Evolutionary conservation across 2,888 invertebrate species (phyloP).

Genomic region (Cephus sareptanus): DNA sequence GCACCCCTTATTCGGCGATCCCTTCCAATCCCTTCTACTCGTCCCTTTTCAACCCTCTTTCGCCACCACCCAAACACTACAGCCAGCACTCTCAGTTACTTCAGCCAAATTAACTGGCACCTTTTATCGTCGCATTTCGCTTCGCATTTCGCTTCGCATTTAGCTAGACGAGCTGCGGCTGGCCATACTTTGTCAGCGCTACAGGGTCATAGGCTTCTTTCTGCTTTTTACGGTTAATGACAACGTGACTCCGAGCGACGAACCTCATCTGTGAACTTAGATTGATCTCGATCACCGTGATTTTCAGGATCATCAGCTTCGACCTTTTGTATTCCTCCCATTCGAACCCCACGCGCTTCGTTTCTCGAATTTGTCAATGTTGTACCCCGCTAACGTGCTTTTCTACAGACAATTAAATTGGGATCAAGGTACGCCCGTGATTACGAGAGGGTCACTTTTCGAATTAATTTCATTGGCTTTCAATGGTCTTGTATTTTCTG

Average conservation of each 20-base stretch:
- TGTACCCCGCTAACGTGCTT: neutral
- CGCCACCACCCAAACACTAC: neutral
- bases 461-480: neutral
- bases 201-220: neutral
- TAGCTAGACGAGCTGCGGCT: neutral
- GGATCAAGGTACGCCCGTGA: neutral
- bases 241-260: neutral
- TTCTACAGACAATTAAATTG: neutral
- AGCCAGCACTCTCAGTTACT: neutral
- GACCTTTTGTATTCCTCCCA: neutral
- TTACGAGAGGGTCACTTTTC: neutral
- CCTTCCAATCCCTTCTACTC: neutral
- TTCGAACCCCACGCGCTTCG: neutral
- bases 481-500: neutral
- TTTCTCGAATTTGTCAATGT: neutral
- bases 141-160: neutral
- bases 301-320: neutral
- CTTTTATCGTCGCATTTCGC: conserved; percentile 5
- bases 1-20: neutral
- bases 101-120: conserved; percentile 1
- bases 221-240: neutral
- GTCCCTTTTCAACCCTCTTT: neutral
- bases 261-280: neutral
- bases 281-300: neutral
- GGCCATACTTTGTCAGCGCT: neutral